Base-by-base conservation (phyloP, 2,113 vertebrate species). In the Struthio camelus region DNA sequence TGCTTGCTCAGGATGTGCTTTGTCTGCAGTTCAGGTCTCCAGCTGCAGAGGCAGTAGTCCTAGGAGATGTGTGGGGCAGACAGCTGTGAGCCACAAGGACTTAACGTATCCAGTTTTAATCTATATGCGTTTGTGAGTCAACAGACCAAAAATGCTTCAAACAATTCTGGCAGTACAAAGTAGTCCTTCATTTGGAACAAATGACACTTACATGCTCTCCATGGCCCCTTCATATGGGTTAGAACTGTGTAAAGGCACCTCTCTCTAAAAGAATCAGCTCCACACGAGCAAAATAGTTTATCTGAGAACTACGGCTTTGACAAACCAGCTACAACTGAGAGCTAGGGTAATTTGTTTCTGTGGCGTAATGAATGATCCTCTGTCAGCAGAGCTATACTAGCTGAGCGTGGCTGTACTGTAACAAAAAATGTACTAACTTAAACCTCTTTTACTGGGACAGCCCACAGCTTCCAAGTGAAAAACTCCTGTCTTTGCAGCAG, bases 21-120 rank as follows among this genome's bases (percentile, higher is more conserved):
- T 67, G 30, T 53, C 53, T 65, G 48, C 18, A 65, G 28, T 46
- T 69, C n/a, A 48, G n/a, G 3, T 67, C 44, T 66, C 15, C 84
- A 84, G 34, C 27, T 58, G 42, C 50, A 84, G 66, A 6, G 7
- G 23, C 14, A 84, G 30, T 20, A 87, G 22, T 81, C 3, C 6
- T 72, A 66, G 50, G 28, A 82, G 48, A 87, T 9, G 10, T 85
- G 19, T 24, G 13, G 10, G 86, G 24, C n/a, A 75, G 38, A 22
- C 2, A 36, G 14, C 0, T 69, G 17, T 38, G 38, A n/a, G 19
- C 42, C 69, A 0, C 9, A 89, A 76, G 22, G 22, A 81, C 11
- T 54, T 17, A 48, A 85, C 11, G 42, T 2, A 76, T 1, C 11
- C n/a, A 80, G 10, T 64, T 85, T 90, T 46, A 59, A 64, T n/a